Evolutionary conservation across 2,797 vertebrate genomes (phyloP).

Genomic region (Zenarchopterus dispar): DNA sequence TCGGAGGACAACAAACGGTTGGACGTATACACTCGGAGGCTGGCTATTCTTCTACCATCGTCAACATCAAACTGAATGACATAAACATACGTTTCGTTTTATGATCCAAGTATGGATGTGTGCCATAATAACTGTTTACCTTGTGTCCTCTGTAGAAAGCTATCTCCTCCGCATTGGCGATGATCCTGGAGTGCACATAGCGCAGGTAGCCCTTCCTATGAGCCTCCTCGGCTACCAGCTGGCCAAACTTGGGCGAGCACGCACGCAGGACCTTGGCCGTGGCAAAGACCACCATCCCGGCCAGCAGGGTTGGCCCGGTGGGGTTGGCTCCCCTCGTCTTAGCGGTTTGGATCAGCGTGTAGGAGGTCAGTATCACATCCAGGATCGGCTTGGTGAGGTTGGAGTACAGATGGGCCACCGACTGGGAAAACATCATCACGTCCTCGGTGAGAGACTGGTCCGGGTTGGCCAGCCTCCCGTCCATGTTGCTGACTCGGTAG

Average conservation of each 20-base stretch:
- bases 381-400: conserved; percentile 98
- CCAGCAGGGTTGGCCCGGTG: conserved; percentile 90
- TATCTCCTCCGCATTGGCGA: conserved; percentile 96
- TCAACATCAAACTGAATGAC: not conserved
- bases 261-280: conserved; percentile 94
- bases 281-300: conserved; percentile 92
- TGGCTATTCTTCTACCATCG: too few relatives aligned
- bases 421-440: conserved; percentile 97
- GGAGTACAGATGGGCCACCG: conserved; percentile 95
- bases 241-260: conserved; percentile 95
- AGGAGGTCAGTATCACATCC: conserved; percentile 94
- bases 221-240: conserved; percentile 96
- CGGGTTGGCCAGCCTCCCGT: conserved; percentile 93
- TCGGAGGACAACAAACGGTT: too few relatives aligned
- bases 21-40: too few relatives aligned
- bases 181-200: conserved; percentile 96
- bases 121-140: conserved; percentile 74
- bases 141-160: conserved; percentile 98
- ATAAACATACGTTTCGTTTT: not conserved
- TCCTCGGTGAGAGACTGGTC: conserved; percentile 98
- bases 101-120: too few relatives aligned
- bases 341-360: conserved; percentile 94
- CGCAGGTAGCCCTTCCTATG: conserved; percentile 94
- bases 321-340: conserved; percentile 91
- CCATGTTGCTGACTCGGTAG: conserved; percentile 96